These are phyloP conservation scores for Dermatophagoides farinae DNA, from an alignment of 1,140 invertebrate species.

Conservation along the genomic window DNA sequence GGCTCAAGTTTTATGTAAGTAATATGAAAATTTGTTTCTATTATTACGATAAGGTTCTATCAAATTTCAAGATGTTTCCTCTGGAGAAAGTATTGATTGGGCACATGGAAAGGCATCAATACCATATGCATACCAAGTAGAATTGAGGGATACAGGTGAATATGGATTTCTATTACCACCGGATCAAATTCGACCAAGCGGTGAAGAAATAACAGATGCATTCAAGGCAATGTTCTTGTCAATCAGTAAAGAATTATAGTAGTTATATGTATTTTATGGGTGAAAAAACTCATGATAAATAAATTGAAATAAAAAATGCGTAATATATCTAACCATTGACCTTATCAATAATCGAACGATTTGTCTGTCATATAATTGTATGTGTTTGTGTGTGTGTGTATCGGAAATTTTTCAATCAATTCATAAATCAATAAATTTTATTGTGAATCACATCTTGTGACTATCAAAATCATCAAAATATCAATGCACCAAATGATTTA, in stretches of 20 bases:
- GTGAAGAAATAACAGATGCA: neutral
- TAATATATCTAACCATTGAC: too few species aligned
- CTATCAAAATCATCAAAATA: too few species aligned
- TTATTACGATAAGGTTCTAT: neutral
- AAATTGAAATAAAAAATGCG: too few species aligned
- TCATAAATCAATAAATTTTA: too few species aligned
- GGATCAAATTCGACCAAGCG: slow-evolving; percentile 33
- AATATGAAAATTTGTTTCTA: neutral
- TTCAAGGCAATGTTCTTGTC: neutral
- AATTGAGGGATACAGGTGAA: slow-evolving; percentile 26
- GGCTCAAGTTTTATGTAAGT: neutral
- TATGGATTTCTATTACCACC: slow-evolving; percentile 32
- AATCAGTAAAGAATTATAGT: neutral
- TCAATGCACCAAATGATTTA: too few species aligned
- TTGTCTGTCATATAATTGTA: too few species aligned
- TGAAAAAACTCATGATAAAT: too few species aligned
- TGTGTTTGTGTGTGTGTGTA: too few species aligned
- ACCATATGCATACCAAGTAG: slow-evolving; percentile 28
- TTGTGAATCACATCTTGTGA: too few species aligned
- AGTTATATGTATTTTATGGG: too few species aligned
- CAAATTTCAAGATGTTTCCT: slow-evolving; percentile 11
- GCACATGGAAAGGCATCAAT: slow-evolving; percentile 21
- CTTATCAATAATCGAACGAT: too few species aligned
- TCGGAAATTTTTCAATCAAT: too few species aligned
- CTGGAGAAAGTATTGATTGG: slow-evolving; percentile 18